Evolutionary conservation across 2,888 invertebrate species (phyloP).

Genomic region (Vandiemenella viatica): DNA sequence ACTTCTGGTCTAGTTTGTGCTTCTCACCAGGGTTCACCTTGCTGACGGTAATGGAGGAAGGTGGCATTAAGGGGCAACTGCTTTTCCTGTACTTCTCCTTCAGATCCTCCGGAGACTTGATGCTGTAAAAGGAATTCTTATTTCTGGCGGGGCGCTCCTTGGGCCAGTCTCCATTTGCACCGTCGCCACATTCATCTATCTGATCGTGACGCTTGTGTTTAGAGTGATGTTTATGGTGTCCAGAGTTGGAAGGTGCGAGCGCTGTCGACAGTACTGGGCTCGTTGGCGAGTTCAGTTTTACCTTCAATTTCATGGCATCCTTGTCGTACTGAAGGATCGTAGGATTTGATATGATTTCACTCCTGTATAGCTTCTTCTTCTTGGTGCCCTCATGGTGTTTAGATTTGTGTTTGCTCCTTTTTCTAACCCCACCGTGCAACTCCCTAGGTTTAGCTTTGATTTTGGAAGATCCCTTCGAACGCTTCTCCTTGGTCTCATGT

Average conservation of each 20-base stretch:
- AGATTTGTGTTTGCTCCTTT: conserved; percentile 13
- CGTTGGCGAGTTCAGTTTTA: conserved; percentile 9
- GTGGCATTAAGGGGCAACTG: conserved; percentile 21
- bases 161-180: conserved; percentile 31
- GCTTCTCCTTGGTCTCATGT: conserved; percentile 3
- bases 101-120: not conserved
- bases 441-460: too few species aligned
- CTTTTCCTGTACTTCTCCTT: not conserved
- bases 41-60: conserved; percentile 28
- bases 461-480: not conserved
- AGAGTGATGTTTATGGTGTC: conserved; percentile 8
- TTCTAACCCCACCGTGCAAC: not conserved
- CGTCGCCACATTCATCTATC: conserved; percentile 26
- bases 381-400: conserved; percentile 7
- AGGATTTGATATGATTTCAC: conserved; percentile 6
- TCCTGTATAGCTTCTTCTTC: conserved; percentile 7
- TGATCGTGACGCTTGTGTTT: conserved; percentile 6
- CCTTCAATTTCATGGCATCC: conserved; percentile 14
- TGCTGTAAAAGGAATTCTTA: too few species aligned
- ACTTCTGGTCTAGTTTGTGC: conserved; percentile 22
- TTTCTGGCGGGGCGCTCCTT: conserved; percentile 20
- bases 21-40: conserved; percentile 29
- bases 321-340: conserved; percentile 13
- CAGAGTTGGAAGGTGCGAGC: too few species aligned
- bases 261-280: not conserved